Base-by-base conservation (phyloP, 1,140 invertebrate species). In the Listronotus bonariensis region DNA sequence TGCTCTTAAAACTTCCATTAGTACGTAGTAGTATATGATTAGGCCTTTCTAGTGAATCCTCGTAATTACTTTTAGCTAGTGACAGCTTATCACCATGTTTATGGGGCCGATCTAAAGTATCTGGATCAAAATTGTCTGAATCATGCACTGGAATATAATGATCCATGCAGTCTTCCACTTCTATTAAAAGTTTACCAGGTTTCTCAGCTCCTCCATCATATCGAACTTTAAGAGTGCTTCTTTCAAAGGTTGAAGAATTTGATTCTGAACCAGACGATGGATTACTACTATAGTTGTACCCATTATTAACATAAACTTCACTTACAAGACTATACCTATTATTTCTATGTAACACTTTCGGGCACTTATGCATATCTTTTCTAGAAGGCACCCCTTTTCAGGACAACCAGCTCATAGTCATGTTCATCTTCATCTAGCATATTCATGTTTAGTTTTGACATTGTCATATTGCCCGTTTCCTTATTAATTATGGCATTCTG, bases 121-220 rank as follows among this genome's bases (percentile, higher is more conserved):
- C 92, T 0, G 90, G 90, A 75, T 93, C 91, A 72, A 92, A 93
- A 55, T 83, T 83, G 66, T 92, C 90, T 3, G 87, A 88, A 65
- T 89, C 88, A 46, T 88, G 84, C 11, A 86, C 84, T 71, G 83
- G 84, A 1, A 88, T 84, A 63, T 89, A 88, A 74, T 88, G 86
- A 70, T 86, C 83, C 1, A 88, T 83, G 0, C 87, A 84, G 74
- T 90, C 89, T 75, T 89, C 87, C 0, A 93, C 88, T 77, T 91
- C 89, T 60, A 93, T 93, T 14, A 90, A 88, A 43, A 91, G 75
- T 68, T 87, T 88, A 2, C 89, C 88, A 4, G 87, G 87, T 71
- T 85, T 86, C 65, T 87, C 85, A 14, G 78, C 78, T 54, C 84
- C 81, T 66, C 86, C 81, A 58, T 76, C 73, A 62, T 85, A 82